Evolutionary conservation across 1,140 invertebrate species (phyloP).

Genomic region (Acyrthosiphon pisum): DNA sequence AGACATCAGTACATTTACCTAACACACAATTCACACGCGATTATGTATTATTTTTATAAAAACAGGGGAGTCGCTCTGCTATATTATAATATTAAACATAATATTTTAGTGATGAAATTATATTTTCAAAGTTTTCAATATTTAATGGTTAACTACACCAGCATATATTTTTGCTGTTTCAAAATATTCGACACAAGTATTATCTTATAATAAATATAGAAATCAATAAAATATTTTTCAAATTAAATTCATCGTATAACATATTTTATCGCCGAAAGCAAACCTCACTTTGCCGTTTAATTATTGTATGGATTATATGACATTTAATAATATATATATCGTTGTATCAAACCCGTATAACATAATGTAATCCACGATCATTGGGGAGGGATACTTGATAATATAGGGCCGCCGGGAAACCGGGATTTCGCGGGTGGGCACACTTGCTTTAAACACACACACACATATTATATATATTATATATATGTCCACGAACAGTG

Average conservation of each 20-base stretch:
- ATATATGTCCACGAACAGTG: neutral
- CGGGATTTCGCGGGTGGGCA: neutral
- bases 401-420: neutral
- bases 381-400: neutral
- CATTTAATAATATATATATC: constrained; percentile 3
- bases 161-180: neutral
- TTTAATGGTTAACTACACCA: neutral
- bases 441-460: neutral
- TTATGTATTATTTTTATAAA: neutral
- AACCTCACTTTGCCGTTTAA: neutral
- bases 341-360: neutral
- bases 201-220: no score
- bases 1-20: neutral
- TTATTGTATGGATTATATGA: constrained; percentile 1
- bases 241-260: neutral
- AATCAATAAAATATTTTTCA: neutral
- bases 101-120: neutral
- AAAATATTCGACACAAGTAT: neutral
- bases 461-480: neutral
- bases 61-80: neutral
- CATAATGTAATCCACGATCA: neutral
- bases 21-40: neutral
- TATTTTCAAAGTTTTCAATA: neutral
- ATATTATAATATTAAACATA: neutral
- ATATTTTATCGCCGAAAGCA: neutral